Conservation (phyloP, 2,113 vertebrate species). For the Oriolus oriolus region DNA sequence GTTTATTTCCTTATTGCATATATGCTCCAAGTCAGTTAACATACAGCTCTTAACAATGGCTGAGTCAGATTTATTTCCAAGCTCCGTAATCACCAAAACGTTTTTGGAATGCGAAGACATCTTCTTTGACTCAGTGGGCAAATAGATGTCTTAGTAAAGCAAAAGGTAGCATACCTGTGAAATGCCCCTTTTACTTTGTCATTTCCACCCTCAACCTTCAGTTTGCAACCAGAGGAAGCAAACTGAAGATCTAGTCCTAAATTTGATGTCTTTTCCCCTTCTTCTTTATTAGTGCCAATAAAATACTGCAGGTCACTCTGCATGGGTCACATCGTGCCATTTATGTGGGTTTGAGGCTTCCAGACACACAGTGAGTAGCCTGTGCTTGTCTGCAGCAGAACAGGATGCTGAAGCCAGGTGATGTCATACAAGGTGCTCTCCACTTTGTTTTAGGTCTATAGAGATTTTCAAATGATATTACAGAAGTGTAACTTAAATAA, state of each 20-base stretch:
- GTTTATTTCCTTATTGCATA: not conserved
- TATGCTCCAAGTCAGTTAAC: not conserved
- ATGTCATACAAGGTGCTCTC: not conserved
- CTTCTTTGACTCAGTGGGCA: not conserved
- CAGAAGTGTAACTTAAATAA: not conserved
- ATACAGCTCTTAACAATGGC: not conserved
- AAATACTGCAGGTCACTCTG: not conserved
- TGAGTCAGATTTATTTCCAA: not conserved
- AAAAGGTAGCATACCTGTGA: not conserved
- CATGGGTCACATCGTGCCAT: accelerated
- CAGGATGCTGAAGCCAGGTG: not conserved
- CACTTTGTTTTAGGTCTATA: not conserved
- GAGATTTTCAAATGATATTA: not conserved
- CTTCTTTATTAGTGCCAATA: not conserved
- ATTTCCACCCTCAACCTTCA: not conserved
- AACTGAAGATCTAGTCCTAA: not conserved
- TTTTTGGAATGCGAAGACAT: not conserved
- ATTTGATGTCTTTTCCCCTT: not conserved
- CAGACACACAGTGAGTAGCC: not conserved
- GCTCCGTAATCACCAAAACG: not conserved
- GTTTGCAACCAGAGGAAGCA: not conserved
- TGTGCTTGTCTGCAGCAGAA: not conserved
- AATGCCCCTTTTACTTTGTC: not conserved
- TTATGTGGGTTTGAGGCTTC: not conserved
- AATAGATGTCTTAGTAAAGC: not conserved